These are phyloP conservation scores for Polypterus senegalus DNA, from an alignment of 2,113 vertebrate species.

Conservation along the genomic window DNA sequence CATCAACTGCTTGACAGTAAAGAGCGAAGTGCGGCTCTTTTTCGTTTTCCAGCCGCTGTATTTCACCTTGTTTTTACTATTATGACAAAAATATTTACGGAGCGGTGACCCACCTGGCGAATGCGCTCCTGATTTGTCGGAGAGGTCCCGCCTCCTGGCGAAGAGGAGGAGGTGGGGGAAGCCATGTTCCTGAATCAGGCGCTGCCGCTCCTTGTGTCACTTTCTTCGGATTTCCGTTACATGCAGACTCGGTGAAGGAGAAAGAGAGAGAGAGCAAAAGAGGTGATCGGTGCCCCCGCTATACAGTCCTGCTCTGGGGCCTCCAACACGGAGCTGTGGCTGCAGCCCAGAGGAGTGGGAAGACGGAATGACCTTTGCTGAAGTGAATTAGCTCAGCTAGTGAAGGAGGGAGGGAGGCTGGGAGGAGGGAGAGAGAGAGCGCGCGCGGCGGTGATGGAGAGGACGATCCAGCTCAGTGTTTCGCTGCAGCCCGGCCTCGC, in stretches of 20 bases:
- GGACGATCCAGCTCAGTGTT: not conserved
- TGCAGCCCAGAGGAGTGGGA: constrained; percentile 2
- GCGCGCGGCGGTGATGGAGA: not conserved
- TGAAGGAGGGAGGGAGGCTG: not conserved
- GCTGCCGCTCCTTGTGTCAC: constrained; percentile 12
- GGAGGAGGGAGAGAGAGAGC: constrained; percentile 4
- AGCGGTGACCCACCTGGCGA: constrained; percentile 51
- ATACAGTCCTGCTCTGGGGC: not conserved
- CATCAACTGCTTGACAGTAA: no score
- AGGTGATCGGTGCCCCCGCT: constrained; percentile 6
- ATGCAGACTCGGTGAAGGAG: constrained; percentile 12
- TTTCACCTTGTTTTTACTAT: no score
- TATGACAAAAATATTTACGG: not conserved
- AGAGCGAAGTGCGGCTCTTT: no score
- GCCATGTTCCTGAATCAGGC: constrained; percentile 40
- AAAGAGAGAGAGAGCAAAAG: constrained; percentile 8
- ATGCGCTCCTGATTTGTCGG: constrained; percentile 38
- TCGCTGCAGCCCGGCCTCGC: not conserved
- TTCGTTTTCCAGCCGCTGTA: no score
- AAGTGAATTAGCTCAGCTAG: not conserved
- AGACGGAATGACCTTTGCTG: constrained; percentile 14
- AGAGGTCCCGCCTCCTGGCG: constrained; percentile 37
- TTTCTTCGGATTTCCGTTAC: constrained; percentile 15
- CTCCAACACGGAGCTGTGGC: not conserved
- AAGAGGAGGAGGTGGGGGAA: constrained; percentile 37